Evolutionary conservation across 2,113 vertebrate species (phyloP), one percentile per base, ranked within the genome.

Genomic region (Plestiodon gilberti): DNA sequence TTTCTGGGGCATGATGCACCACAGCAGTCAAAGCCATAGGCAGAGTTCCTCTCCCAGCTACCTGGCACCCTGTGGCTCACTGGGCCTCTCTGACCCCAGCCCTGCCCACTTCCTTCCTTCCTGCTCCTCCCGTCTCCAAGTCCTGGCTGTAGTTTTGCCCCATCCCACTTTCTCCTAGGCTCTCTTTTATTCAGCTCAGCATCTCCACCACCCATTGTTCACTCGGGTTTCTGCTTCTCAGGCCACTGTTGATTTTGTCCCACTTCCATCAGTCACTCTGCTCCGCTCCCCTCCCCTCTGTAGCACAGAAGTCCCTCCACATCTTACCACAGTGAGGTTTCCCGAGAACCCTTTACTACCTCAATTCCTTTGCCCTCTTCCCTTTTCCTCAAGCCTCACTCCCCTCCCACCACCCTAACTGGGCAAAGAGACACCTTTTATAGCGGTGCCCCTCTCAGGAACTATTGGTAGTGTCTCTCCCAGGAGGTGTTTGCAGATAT

Each of bases 11-110:
- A 48, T 8, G 8, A 4, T 48, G 43, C 43, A 48, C 64, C 14
- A 30, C 8, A 0, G 3, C 88, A 78, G 59, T 83, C 76, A 90
- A 65, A 30, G 52, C 84, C 91, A 0, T 28, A 0, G 0, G 0
- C 62, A 17, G 23, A 0, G 0, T 67, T 83, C 14, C 0, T 40
- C 13, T 40, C 84, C 87, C 74, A 59, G 59, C 33, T 2, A n/a
- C 22, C 17, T 22, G 23, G 2, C 0, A 65, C 61, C 91, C 69
- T 48, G 43, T 48, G 43, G 71, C 81, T 76, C 2, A 3, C 43
- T n/a, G 11, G 23, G 2, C 11, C 75, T 20, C 75, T 20, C 75
- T 48, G 48, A 15, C 1, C 52, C 14, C 48, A 3, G 28, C 48
- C 75, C 74, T 8, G 15, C 75, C 76, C 52, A 30, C 8, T 55